These are phyloP conservation scores for Stichopus horrens DNA, from an alignment of 53 echinoderm and acorn worm species.

Conservation along the genomic window DNA sequence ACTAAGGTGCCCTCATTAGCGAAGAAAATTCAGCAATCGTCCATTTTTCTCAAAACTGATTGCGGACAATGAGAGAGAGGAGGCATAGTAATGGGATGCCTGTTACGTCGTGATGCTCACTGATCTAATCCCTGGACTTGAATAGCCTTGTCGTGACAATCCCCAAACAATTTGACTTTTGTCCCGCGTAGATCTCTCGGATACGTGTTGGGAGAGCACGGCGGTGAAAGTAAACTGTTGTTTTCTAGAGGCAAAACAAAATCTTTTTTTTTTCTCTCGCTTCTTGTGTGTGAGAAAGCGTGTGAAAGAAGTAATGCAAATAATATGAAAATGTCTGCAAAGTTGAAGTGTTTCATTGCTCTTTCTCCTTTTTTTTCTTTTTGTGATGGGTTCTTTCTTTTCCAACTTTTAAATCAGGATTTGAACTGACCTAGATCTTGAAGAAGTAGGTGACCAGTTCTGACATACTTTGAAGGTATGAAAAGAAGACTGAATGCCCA, in stretches of 20 bases:
- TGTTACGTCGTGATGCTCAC: no score
- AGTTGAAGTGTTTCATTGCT: neutral
- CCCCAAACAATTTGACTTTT: no score
- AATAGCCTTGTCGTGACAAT: no score
- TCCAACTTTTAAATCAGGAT: neutral
- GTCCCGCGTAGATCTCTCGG: no score
- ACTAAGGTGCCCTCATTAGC: no score
- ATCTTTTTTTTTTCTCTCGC: neutral
- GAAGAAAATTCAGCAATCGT: no score
- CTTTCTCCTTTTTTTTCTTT: neutral
- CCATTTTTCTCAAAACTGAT: no score
- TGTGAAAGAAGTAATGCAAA: neutral
- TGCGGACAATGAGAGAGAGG: no score
- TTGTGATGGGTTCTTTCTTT: neutral
- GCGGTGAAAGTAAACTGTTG: no score
- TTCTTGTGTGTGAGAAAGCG: neutral
- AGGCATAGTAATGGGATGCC: no score
- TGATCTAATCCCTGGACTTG: no score
- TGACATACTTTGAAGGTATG: neutral
- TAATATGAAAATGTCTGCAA: neutral
- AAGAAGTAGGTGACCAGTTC: constrained; percentile 1
- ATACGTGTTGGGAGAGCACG: no score
- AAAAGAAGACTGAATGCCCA: neutral
- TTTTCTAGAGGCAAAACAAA: neutral
- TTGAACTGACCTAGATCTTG: constrained; percentile 8